Conservation (phyloP, 2,113 vertebrate genomes). For the Hemicordylus capensis region DNA sequence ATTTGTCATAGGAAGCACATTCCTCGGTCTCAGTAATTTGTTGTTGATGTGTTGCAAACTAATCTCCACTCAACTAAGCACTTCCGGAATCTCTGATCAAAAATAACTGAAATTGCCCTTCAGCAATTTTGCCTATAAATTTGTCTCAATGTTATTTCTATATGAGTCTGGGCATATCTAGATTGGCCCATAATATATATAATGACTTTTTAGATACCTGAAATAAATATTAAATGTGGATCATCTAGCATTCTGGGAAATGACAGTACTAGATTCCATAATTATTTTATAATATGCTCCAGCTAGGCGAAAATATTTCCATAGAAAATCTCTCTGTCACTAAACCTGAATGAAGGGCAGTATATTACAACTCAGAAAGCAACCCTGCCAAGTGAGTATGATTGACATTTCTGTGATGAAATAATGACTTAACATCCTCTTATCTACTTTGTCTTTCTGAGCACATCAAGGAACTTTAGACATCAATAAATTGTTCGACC, state of each 20-base stretch:
- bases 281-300: slow-evolving; percentile 11
- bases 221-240: slow-evolving; percentile 6
- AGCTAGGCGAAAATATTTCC: neutral
- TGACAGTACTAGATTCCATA: neutral
- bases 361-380: neutral
- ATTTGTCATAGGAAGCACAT: too few species aligned
- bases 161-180: too few species aligned
- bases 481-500: neutral
- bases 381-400: too few species aligned
- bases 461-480: neutral
- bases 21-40: too few species aligned
- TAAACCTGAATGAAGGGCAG: neutral
- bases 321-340: neutral
- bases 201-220: too few species aligned
- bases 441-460: neutral
- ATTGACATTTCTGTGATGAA: slow-evolving; percentile 4
- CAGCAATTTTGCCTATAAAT: too few species aligned
- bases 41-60: neutral
- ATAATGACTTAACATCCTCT: neutral
- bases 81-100: neutral
- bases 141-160: too few species aligned
- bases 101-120: neutral
- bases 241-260: neutral
- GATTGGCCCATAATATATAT: too few species aligned
- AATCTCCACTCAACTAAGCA: neutral